Evolutionary conservation across 2,888 invertebrate species (phyloP).

Genomic region (Aphidius colemani): DNA sequence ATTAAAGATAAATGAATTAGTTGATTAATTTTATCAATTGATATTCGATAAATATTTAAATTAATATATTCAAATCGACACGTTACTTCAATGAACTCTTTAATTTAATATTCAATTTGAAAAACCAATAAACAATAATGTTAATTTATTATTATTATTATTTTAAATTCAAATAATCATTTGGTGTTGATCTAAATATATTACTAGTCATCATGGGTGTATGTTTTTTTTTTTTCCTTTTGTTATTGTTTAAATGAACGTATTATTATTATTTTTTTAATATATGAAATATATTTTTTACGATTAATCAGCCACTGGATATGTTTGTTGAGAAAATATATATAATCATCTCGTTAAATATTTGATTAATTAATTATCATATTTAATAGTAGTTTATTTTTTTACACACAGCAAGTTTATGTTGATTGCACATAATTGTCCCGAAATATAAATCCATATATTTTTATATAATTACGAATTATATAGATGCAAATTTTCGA

Average conservation of each 20-base stretch:
- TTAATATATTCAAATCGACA: too few species aligned
- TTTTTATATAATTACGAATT: too few species aligned
- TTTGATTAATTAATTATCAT: conserved; percentile 20
- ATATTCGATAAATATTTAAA: too few species aligned
- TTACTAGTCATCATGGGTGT: neutral
- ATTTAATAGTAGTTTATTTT: conserved; percentile 17
- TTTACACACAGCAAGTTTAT: neutral
- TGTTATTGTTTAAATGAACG: neutral
- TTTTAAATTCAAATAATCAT: conserved; percentile 2
- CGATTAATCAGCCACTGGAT: conserved; percentile 48
- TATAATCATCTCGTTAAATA: conserved; percentile 35
- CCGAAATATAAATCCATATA: conserved; percentile 1
- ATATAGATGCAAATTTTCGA: neutral
- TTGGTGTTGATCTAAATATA: conserved; percentile 8
- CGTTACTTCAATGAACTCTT: too few species aligned
- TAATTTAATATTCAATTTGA: too few species aligned
- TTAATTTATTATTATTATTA: neutral
- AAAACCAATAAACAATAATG: conserved; percentile 6
- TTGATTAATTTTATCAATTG: too few species aligned
- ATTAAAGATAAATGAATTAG: too few species aligned
- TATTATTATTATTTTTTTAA: neutral
- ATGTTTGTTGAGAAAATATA: conserved; percentile 55
- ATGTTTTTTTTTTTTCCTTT: neutral
- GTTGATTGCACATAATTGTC: conserved; percentile 23
- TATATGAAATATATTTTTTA: conserved; percentile 24